A percentile compares a stretch with the other conserved stretches of the same genome.
Evolutionary conservation across 2,113 vertebrate species (phyloP).

Genomic region (Bufo gargarizans): DNA sequence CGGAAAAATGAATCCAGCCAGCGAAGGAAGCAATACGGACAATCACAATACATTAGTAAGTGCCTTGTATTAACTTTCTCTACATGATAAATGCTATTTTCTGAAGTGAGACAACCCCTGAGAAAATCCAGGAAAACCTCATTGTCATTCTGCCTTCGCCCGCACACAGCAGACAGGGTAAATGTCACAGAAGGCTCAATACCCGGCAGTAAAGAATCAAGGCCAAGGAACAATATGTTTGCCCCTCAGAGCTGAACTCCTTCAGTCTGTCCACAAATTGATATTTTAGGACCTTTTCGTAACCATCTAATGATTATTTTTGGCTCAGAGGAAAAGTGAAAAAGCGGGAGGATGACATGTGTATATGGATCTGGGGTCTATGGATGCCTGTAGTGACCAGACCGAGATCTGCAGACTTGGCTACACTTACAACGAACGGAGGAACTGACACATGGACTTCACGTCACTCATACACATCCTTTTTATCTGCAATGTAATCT

Average conservation of each 20-base stretch:
- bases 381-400: too few relatives aligned
- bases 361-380: neutral
- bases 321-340: neutral
- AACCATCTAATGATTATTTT: neutral
- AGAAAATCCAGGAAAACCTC: neutral
- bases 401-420: too few relatives aligned
- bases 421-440: conserved; percentile 49
- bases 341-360: neutral
- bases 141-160: neutral
- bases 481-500: conserved; percentile 95
- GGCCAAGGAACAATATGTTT: neutral
- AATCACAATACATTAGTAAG: too few relatives aligned
- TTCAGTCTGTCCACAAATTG: neutral
- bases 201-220: neutral
- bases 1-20: too few relatives aligned
- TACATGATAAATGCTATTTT: too few relatives aligned
- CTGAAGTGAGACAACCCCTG: too few relatives aligned
- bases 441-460: conserved; percentile 55
- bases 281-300: neutral
- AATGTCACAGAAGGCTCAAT: neutral
- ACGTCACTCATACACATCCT: conserved; percentile 89
- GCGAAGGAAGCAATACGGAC: too few relatives aligned
- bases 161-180: neutral
- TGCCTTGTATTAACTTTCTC: too few relatives aligned
- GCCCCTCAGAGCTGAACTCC: neutral